phyloP scores from a whole-genome alignment of 2,888 invertebrate species.

The Zygogramma bicolorata region DNA sequence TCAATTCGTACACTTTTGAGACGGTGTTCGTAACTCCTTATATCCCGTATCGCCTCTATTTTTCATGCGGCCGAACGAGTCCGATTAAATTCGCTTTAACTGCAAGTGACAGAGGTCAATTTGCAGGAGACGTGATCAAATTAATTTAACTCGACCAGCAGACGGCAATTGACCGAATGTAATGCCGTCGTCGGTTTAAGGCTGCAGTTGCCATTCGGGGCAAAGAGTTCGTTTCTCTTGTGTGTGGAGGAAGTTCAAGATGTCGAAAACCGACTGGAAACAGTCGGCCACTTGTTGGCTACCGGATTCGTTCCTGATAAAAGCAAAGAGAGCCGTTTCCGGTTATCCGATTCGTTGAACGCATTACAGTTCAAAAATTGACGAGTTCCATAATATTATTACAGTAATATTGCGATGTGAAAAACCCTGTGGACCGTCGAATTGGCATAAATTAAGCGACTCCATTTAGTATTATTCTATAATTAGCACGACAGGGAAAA shows the following conservation, averaged over 20 bases:
- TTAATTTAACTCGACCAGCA: background rate
- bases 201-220: background rate
- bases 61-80: background rate
- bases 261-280: background rate
- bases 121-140: conserved; percentile 2
- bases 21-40: background rate
- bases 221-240: background rate
- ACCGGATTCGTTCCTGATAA: background rate
- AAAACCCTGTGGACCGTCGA: no score
- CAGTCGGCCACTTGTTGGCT: background rate
- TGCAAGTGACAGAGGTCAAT: conserved; percentile 11
- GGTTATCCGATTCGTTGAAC: background rate
- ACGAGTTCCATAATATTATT: background rate
- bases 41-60: background rate
- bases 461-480: no score
- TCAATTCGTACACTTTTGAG: no score
- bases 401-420: background rate
- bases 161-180: conserved; percentile 4
- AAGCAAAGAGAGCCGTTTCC: background rate
- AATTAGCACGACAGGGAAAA: no score
- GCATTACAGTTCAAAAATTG: background rate
- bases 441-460: no score
- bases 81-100: conserved; percentile 4
- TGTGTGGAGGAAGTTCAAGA: conserved; percentile 1
- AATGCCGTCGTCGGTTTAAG: conserved; percentile 2